These are phyloP conservation scores for Sussaba pulchella DNA, from an alignment of 2,888 invertebrate species.

Conservation along the genomic window DNA sequence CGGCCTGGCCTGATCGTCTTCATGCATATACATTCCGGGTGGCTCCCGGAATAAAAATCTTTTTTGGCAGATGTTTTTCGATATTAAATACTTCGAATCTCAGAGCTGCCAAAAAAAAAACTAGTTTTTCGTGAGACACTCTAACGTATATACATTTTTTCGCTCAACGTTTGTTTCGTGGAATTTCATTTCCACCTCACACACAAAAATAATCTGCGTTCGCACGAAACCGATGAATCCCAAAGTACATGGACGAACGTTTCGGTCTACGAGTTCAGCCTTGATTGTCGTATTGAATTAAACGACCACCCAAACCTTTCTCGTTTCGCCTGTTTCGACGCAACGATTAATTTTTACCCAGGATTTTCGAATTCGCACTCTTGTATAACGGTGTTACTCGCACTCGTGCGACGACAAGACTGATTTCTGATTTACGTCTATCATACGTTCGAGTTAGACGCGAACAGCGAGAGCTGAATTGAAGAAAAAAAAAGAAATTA, in stretches of 20 bases:
- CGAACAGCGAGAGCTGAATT: slow-evolving; percentile 65
- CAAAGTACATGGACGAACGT: slow-evolving; percentile 29
- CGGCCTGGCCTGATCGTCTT: slow-evolving; percentile 36
- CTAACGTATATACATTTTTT: not conserved
- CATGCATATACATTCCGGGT: slow-evolving; percentile 26
- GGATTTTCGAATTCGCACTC: slow-evolving; percentile 19
- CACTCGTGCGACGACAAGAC: slow-evolving; percentile 36
- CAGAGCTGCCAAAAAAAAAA: no score
- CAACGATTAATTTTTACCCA: slow-evolving; percentile 21
- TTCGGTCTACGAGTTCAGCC: slow-evolving; percentile 59
- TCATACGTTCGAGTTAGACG: slow-evolving; percentile 63
- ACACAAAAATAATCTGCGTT: slow-evolving; percentile 18
- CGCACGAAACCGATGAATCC: slow-evolving; percentile 18
- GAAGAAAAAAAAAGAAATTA: slow-evolving; percentile 57
- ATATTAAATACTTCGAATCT: no score
- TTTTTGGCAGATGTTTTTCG: no score
- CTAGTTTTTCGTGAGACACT: no score
- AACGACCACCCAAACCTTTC: slow-evolving; percentile 59
- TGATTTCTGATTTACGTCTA: slow-evolving; percentile 63
- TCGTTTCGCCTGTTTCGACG: not conserved
- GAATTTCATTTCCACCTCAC: slow-evolving; percentile 20
- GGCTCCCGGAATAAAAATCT: no score
- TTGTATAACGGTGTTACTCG: slow-evolving; percentile 12
- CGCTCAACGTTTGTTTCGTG: slow-evolving; percentile 20
- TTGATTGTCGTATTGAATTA: slow-evolving; percentile 65